Evolutionary conservation across 2,888 invertebrate genomes (phyloP).

Genomic region (Watsonalla cultraria): DNA sequence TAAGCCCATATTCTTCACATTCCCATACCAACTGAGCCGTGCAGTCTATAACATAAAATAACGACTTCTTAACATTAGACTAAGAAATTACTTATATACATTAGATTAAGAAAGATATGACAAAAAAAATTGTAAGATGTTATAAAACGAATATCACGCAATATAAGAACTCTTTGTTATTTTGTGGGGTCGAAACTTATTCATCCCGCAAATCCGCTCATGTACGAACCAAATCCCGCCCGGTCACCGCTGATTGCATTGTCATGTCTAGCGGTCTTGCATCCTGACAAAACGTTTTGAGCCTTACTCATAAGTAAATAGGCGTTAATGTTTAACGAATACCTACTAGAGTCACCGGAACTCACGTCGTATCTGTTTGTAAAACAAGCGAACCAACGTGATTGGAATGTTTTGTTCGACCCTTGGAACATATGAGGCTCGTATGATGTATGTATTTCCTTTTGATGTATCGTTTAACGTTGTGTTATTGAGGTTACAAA

Average conservation of each 20-base stretch:
- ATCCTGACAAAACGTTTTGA: constrained; percentile 17
- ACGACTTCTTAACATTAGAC: too few species aligned
- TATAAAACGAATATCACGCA: constrained; percentile 68
- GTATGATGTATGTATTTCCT: constrained; percentile 72
- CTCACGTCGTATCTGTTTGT: constrained; percentile 73
- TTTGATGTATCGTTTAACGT: constrained; percentile 62
- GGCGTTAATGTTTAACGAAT: constrained; percentile 23
- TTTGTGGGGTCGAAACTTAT: constrained; percentile 77
- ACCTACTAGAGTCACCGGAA: constrained; percentile 30
- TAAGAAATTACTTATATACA: constrained; percentile 8
- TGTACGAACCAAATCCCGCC: constrained; percentile 77
- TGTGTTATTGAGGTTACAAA: constrained; percentile 35
- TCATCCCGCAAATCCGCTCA: constrained; percentile 77
- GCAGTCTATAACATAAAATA: too few species aligned
- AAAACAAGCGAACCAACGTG: constrained; percentile 75
- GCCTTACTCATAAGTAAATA: constrained; percentile 21
- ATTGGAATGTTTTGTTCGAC: constrained; percentile 74
- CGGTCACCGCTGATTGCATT: constrained; percentile 79
- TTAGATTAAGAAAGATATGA: background rate
- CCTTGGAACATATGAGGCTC: constrained; percentile 73
- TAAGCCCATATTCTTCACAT: too few species aligned
- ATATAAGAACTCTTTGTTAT: constrained; percentile 69
- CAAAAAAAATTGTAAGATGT: constrained; percentile 59
- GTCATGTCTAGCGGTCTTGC: constrained; percentile 66
- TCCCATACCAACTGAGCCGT: too few species aligned